Base-by-base conservation (phyloP, 2,888 invertebrate genomes). In the Drosophila borealis region DNA sequence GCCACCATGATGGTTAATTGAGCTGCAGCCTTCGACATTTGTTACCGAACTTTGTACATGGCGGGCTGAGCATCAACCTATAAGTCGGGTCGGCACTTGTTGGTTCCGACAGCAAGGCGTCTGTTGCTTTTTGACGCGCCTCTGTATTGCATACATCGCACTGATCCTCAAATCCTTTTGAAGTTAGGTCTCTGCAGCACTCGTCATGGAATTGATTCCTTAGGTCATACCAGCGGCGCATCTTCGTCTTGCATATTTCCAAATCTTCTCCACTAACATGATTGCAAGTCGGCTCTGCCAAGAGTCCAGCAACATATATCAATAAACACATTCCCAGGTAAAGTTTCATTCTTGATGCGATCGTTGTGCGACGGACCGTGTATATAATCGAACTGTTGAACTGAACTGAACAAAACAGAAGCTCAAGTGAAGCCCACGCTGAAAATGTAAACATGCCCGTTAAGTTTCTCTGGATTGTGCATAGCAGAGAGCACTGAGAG, bases 111-210 rank as follows among this genome's bases (percentile, higher is more conserved):
- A 10, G 13, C 36, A 13, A 29, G 2, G 29, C 2, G 2, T 29
- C 29, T 13, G 17, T 42, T 42, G 42, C 42, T 1, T 42, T 13
- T 11, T 21, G 4, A 5, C 19, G 2, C 17, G 42, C 10, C 19
- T 19, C 4, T 13, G 19, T 19, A 3, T 42, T 4, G 11, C 42
- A 42, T 10, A 2, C 13, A 5, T 11, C 5, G 19, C 42, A 42
- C 10, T n/a, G 5, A 42, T n/a, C 6, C 10, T n/a, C 9, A 8
- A 10, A 10, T 3, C 33, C 53, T 5, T 17, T 51, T 62, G 46
- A 42, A 55, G 42, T 33, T 10, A 41, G 62, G 44, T 53, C 66
- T 75, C 46, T 13, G 8, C 17, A 29, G 17, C 59, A 56, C 4
- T 36, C 3, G 1, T 2, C 0, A 42, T 5, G 53, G 5, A 8